phyloP scores from a whole-genome alignment of 2,888 invertebrate genomes.

The Tenthredo amoena region DNA sequence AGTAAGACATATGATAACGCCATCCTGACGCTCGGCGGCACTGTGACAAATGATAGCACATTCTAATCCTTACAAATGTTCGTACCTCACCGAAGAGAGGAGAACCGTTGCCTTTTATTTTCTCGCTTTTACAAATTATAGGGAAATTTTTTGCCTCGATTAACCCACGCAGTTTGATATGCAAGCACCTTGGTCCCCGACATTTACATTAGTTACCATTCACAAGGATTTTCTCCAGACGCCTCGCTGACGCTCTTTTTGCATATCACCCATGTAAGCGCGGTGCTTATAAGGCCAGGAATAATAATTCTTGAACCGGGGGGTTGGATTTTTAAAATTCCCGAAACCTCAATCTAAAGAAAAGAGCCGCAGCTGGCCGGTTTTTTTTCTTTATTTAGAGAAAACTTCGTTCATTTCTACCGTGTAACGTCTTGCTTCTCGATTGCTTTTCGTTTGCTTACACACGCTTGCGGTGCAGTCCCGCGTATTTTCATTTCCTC shows the following conservation, averaged over 20 bases:
- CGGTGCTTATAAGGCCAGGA: not conserved
- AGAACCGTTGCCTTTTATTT: not conserved
- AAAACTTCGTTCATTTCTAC: not conserved
- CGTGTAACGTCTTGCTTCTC: not conserved
- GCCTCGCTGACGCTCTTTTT: constrained; percentile 9
- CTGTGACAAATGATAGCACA: constrained; percentile 32
- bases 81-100: not conserved
- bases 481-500: constrained; percentile 26
- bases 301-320: not conserved
- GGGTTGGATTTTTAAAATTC: not conserved
- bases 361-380: not conserved
- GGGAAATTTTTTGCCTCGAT: constrained; percentile 6
- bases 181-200: not conserved
- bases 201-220: constrained; percentile 33
- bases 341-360: not conserved
- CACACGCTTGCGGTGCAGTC: not conserved
- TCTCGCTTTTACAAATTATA: constrained; percentile 12
- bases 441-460: constrained; percentile 21
- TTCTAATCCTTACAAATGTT: constrained; percentile 50
- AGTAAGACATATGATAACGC: constrained; percentile 42
- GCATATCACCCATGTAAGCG: not conserved
- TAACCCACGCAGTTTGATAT: constrained; percentile 4
- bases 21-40: constrained; percentile 11
- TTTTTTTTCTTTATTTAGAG: not conserved
- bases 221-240: not conserved